These are phyloP conservation scores for Platyura marginata DNA, from an alignment of 1,140 invertebrate genomes.

Conservation along the genomic window DNA sequence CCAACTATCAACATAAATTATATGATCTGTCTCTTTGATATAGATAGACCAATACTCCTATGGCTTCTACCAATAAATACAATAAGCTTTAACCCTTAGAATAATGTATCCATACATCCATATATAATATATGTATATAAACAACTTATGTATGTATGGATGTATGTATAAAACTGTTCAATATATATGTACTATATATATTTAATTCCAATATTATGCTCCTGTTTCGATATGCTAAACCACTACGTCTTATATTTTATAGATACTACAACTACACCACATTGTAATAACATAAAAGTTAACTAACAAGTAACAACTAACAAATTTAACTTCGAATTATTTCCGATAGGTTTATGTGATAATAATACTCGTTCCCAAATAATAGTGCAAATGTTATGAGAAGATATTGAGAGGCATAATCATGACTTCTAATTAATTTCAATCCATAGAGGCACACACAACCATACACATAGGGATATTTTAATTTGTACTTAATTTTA, in stretches of 20 bases:
- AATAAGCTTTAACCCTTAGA: background rate
- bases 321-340: background rate
- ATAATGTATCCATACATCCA: background rate
- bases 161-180: background rate
- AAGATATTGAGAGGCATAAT: background rate
- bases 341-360: background rate
- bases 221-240: too few relatives aligned
- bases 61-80: background rate
- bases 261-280: background rate
- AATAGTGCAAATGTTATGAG: background rate
- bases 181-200: background rate
- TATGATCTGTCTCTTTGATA: background rate
- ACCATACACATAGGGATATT: background rate
- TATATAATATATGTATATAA: too few relatives aligned
- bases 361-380: background rate
- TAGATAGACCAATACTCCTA: background rate
- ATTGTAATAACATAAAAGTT: background rate
- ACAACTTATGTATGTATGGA: too few relatives aligned
- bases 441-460: background rate
- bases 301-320: background rate
- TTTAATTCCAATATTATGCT: too few relatives aligned
- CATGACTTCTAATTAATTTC: constrained; percentile 1
- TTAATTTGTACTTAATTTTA: background rate
- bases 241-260: background rate
- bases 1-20: background rate